Base-by-base conservation (phyloP, 37 sponge, comb jelly and placozoan species). In the Cladorhizidae sp. region DNA sequence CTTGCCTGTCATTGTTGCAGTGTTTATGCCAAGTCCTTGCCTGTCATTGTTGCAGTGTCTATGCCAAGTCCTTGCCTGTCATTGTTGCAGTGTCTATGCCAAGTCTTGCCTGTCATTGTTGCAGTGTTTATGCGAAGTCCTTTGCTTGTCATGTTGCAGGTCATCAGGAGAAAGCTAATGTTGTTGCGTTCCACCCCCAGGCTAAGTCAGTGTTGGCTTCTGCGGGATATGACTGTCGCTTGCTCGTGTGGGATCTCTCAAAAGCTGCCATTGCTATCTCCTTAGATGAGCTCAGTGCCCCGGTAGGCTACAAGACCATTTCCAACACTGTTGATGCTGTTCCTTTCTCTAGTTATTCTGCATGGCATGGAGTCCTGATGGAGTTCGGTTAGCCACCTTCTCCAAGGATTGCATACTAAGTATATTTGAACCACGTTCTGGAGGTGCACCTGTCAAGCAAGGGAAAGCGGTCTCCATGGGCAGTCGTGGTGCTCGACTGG, bases 351-450 rank as follows among this genome's bases (percentile, higher is more conserved):
- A 87, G 91, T 72, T 96, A 32, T 88, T 93, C 82, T 74, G 82
- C 25, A 79, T 93, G 84, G 79, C 93, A 1, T 96, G 97, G 97
- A 96, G 94, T 71, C 86, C 77, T 18, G 86, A 88, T 83, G 97
- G 97, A 8, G 68, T 25, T 0, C 57, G 50, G 38, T 78, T 96
- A 52, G 97, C 91, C 22, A 90, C 91, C 21, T 33, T 93, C 12
- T 37, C 72, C 35, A 80, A 81, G 56, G 95, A 95, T 55, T 76
- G 77, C 26, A 49, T 25, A 5, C 82, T 95, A 25, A 54, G 89
- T 1, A 36, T 95, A 12, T 95, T 82, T 56, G 81, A 91, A 0
- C 95, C 95, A 0, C 68, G 92, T 41, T 52, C 54, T 15, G 80
- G 84, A 38, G 79, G 80, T 33, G 17, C 41, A 32, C 89, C 95